phyloP scores from a whole-genome alignment of 1,140 invertebrate species.

The Cyphomyrmex costatus region DNA sequence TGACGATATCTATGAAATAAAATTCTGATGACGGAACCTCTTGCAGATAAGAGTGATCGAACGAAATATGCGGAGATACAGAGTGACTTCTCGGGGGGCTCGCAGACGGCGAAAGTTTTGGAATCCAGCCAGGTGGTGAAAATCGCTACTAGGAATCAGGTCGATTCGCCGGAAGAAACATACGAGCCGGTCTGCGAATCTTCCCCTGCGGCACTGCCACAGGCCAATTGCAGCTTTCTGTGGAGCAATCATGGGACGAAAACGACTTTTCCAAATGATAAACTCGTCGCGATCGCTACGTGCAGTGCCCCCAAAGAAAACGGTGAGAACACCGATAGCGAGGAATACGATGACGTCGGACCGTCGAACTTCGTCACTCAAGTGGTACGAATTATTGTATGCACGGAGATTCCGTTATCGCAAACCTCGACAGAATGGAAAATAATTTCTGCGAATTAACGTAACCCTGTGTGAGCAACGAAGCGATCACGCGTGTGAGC shows the following conservation, averaged over 20 bases:
- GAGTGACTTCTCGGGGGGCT: slow-evolving; percentile 32
- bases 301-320: background rate
- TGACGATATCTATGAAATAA: background rate
- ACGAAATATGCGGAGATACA: slow-evolving; percentile 61
- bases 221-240: slow-evolving; percentile 81
- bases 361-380: slow-evolving; percentile 53
- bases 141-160: slow-evolving; percentile 67
- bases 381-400: slow-evolving; percentile 43
- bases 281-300: background rate
- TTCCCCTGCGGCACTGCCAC: slow-evolving; percentile 53
- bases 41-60: slow-evolving; percentile 55
- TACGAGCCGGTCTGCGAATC: slow-evolving; percentile 66
- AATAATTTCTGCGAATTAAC: slow-evolving; percentile 1
- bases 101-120: slow-evolving; percentile 66
- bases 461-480: background rate
- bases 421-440: slow-evolving; percentile 1
- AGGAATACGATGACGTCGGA: slow-evolving; percentile 74
- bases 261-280: slow-evolving; percentile 20
- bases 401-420: slow-evolving; percentile 13
- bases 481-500: background rate
- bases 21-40: background rate
- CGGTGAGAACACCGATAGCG: slow-evolving; percentile 47
- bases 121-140: slow-evolving; percentile 70
- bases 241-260: slow-evolving; percentile 75
- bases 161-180: slow-evolving; percentile 52